Evolutionary conservation across 1,140 invertebrate genomes (phyloP), one percentile per base, ranked within the genome.

Genomic region (Proctacanthus coquilletti): DNA sequence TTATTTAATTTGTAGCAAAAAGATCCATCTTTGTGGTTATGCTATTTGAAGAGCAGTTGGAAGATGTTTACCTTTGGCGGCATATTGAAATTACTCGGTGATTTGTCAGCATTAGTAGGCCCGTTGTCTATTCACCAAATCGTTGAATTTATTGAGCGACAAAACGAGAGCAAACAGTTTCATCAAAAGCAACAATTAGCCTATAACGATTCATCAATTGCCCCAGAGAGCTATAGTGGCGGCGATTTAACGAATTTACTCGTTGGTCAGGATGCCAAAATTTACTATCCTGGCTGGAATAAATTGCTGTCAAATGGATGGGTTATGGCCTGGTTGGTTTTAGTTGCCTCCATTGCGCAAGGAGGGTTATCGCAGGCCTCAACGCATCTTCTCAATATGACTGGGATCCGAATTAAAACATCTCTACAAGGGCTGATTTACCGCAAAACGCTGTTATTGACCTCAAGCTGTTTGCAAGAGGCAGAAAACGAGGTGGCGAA

Each of bases 321-420:
- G 60, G 69, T 82, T 11, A 71, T 87, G 63, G 70, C 78, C 18
- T 56, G 76, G 33, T 52, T 84, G 10, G 68, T 86, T 23, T 72
- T 87, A 15, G 37, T 86, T 10, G 69, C 76, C n/a, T 68, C 75
- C 6, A 50, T 88, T 23, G 61, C 77, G 14, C 84, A 89, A 62
- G 79, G 77, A 42, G 76, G 77, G 18, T 65, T 88, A 34, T 83
- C 83, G n/a, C 84, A 91, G 64, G 74, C 78, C 38, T 84, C 83
- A 11, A 82, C 82, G 40, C 84, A 84, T 59, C 63, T 88, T 27
- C 70, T 85, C 9, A 83, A 80, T 39, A 72, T 83, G 36, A 79
- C 84, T 62, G 84, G 83, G 35, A 82, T 81, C 38, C 70, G 79
- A 48, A 66, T 85, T 32, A 80, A 82, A 63, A 75, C 74, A 27